Evolutionary conservation across 2,797 vertebrate genomes (phyloP).

Genomic region (Pangasius larnaudii): DNA sequence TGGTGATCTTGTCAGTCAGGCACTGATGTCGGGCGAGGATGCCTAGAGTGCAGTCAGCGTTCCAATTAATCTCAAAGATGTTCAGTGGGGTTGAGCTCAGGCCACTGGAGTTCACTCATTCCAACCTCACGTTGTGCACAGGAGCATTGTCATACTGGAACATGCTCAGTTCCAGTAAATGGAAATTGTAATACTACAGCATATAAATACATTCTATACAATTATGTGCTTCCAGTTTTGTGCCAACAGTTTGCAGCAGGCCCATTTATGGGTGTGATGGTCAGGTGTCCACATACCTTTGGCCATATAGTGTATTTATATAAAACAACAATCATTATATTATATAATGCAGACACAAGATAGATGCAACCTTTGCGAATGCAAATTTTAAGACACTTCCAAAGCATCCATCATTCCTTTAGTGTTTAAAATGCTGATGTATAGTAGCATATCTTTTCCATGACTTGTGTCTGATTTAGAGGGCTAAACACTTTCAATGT

Average conservation of each 20-base stretch:
- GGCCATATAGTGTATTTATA: background rate
- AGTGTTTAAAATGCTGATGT: background rate
- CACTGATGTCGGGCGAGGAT: background rate
- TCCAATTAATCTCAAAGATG: background rate
- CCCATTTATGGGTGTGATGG: background rate
- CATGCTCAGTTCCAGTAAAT: background rate
- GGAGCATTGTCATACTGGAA: background rate
- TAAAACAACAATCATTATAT: background rate
- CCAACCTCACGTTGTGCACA: background rate
- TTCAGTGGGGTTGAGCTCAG: background rate
- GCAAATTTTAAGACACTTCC: too few relatives aligned
- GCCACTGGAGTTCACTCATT: background rate
- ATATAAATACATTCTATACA: background rate
- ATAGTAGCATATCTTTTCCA: background rate
- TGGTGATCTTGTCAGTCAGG: background rate
- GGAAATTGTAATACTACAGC: background rate
- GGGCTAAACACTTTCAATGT: background rate
- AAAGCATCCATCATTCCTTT: background rate
- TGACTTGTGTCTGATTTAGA: background rate
- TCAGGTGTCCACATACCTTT: background rate
- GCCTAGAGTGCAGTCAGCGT: background rate
- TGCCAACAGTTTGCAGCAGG: background rate
- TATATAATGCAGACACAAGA: background rate
- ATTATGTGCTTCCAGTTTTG: background rate
- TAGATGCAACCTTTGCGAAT: background rate